Conservation (phyloP, 2,888 invertebrate genomes). For the Eilema griseolum region DNA sequence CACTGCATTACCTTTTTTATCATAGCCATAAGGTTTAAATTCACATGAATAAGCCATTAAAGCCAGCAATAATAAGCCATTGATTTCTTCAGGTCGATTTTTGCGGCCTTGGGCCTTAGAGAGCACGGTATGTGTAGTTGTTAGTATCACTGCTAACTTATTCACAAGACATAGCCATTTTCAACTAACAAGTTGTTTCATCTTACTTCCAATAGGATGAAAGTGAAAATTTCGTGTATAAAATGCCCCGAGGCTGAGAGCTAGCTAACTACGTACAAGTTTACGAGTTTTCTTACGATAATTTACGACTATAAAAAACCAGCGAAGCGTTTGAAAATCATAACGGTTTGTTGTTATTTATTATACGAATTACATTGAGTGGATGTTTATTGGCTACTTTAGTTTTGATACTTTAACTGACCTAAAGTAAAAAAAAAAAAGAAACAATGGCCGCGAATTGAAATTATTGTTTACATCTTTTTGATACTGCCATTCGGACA, state of each 20-base stretch:
- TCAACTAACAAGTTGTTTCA: conserved; percentile 17
- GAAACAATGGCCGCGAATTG: background rate
- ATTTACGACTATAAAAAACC: conserved; percentile 41
- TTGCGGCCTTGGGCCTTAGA: conserved; percentile 62
- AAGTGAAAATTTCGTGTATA: conserved; percentile 41
- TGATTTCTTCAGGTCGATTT: conserved; percentile 57
- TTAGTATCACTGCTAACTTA: conserved; percentile 37
- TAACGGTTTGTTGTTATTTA: conserved; percentile 34
- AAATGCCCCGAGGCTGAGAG: conserved; percentile 27
- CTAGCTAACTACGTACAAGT: conserved; percentile 27
- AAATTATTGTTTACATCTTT: conserved; percentile 35
- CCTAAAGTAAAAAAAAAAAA: background rate
- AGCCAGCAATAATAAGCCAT: background rate
- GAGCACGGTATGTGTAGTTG: conserved; percentile 52
- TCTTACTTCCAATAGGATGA: conserved; percentile 41
- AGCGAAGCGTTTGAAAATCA: conserved; percentile 29
- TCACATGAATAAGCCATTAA: background rate
- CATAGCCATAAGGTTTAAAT: background rate
- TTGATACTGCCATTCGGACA: conserved; percentile 36
- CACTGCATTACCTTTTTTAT: background rate
- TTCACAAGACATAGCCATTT: conserved; percentile 50
- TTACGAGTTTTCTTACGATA: conserved; percentile 28
- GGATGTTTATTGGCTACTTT: conserved; percentile 26
- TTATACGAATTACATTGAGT: conserved; percentile 32
- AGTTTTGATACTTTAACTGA: conserved; percentile 6